Conservation (phyloP, 1,140 invertebrate species). For the Charaxes varanes region DNA sequence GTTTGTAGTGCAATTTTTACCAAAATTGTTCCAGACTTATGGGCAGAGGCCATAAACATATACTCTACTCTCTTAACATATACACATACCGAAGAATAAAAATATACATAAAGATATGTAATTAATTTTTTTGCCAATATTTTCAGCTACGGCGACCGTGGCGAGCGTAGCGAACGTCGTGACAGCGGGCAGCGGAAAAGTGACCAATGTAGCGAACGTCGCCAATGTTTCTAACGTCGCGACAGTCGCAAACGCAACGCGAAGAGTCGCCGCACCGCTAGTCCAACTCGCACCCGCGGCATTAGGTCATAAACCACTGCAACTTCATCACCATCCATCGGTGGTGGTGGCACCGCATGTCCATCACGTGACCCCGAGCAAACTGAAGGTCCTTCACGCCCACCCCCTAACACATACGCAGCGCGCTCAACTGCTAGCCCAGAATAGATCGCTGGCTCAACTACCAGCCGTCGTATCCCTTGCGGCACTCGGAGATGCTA, state of each 20-base stretch:
- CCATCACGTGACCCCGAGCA: slow-evolving; percentile 44
- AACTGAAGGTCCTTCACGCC: slow-evolving; percentile 56
- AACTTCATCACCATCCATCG: slow-evolving; percentile 29
- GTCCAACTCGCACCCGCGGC: slow-evolving; percentile 37
- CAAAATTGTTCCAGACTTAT: too few species aligned
- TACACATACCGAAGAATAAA: too few species aligned
- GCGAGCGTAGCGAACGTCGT: slow-evolving; percentile 19
- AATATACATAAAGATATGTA: too few species aligned
- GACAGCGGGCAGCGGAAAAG: slow-evolving; percentile 7
- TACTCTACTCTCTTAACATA: too few species aligned
- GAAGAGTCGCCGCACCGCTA: slow-evolving; percentile 30
- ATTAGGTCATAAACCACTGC: slow-evolving; percentile 33
- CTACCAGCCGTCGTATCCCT: slow-evolving; percentile 50
- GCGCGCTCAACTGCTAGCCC: slow-evolving; percentile 41
- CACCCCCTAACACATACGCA: slow-evolving; percentile 49
- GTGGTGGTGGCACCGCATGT: slow-evolving; percentile 38
- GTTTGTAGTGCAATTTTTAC: too few species aligned
- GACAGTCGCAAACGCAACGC: slow-evolving; percentile 12
- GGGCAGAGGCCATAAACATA: too few species aligned
- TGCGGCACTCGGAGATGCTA: slow-evolving; percentile 41
- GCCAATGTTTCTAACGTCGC: slow-evolving; percentile 13
- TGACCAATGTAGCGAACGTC: slow-evolving; percentile 18
- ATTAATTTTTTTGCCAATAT: neutral
- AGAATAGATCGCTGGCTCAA: slow-evolving; percentile 36
- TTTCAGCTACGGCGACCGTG: slow-evolving; percentile 22